These are phyloP conservation scores for Hassar affinis DNA, from an alignment of 2,113 vertebrate genomes.

Conservation along the genomic window DNA sequence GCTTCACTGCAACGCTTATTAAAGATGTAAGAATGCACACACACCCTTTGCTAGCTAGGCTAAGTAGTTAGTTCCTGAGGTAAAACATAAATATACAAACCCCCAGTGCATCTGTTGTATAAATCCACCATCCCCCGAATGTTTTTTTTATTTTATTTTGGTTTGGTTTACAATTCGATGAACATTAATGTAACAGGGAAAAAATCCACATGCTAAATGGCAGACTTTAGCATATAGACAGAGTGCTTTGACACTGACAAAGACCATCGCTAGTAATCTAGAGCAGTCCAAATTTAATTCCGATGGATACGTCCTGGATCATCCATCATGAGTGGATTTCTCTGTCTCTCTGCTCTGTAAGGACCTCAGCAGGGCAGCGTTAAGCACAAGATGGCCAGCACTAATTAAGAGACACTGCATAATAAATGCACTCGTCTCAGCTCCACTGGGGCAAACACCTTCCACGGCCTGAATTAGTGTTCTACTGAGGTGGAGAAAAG, in stretches of 20 bases:
- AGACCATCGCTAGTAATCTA: conserved; percentile 47
- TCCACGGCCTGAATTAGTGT: conserved; percentile 16
- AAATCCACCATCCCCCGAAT: too few relatives aligned
- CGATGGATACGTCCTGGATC: conserved; percentile 52
- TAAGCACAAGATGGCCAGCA: conserved; percentile 22
- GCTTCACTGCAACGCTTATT: neutral
- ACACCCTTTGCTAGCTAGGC: neutral
- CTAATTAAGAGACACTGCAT: conserved; percentile 47
- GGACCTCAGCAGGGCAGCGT: conserved; percentile 12
- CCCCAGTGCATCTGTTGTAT: neutral
- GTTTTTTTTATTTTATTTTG: neutral
- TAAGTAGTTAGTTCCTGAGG: neutral
- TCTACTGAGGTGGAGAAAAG: conserved; percentile 18
- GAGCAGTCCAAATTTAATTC: conserved; percentile 60
- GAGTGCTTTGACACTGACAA: conserved; percentile 33
- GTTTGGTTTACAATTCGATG: neutral
- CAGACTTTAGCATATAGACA: conserved; percentile 26
- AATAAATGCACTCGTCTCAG: conserved; percentile 43
- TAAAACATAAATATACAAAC: neutral
- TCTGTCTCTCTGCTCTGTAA: conserved; percentile 16
- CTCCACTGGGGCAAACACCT: conserved; percentile 28
- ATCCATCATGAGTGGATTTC: conserved; percentile 57
- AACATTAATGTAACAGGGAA: neutral
- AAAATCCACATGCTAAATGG: neutral
- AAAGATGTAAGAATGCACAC: neutral